These are phyloP conservation scores for Cantharis flavilabris DNA, from an alignment of 2,888 invertebrate genomes.

Conservation along the genomic window DNA sequence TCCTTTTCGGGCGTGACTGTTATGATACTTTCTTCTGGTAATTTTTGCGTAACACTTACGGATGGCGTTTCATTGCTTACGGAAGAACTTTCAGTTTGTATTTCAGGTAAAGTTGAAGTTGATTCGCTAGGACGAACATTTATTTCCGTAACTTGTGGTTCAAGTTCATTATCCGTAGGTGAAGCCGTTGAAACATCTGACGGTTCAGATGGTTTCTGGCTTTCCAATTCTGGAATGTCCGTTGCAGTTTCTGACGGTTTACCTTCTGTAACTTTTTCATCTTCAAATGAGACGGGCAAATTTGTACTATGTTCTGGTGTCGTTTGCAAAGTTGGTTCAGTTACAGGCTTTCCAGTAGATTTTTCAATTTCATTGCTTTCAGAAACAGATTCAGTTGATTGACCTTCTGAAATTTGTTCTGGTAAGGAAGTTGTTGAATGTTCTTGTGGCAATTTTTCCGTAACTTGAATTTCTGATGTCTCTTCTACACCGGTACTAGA, in stretches of 20 bases:
- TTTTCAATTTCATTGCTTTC: neutral
- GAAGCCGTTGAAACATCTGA: neutral
- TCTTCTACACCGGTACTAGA: neutral
- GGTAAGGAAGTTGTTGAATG: neutral
- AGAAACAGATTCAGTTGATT: neutral
- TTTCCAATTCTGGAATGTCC: neutral
- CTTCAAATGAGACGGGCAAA: neutral
- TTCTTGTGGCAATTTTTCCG: slow-evolving; percentile 1
- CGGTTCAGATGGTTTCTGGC: neutral
- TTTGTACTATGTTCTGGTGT: neutral
- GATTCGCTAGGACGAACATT: neutral
- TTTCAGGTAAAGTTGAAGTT: neutral
- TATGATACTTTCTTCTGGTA: neutral
- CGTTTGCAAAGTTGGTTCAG: neutral
- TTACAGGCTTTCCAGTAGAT: neutral
- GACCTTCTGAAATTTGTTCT: slow-evolving; percentile 8
- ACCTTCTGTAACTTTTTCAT: slow-evolving; percentile 7
- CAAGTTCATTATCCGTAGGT: neutral
- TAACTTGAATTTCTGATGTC: neutral
- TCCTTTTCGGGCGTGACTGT: neutral
- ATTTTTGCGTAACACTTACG: neutral
- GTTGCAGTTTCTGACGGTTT: neutral
- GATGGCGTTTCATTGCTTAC: neutral
- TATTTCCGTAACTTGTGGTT: slow-evolving; percentile 1
- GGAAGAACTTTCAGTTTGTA: neutral